Conservation (phyloP, 2,797 vertebrate species). For the Peromyscus attwateri region DNA sequence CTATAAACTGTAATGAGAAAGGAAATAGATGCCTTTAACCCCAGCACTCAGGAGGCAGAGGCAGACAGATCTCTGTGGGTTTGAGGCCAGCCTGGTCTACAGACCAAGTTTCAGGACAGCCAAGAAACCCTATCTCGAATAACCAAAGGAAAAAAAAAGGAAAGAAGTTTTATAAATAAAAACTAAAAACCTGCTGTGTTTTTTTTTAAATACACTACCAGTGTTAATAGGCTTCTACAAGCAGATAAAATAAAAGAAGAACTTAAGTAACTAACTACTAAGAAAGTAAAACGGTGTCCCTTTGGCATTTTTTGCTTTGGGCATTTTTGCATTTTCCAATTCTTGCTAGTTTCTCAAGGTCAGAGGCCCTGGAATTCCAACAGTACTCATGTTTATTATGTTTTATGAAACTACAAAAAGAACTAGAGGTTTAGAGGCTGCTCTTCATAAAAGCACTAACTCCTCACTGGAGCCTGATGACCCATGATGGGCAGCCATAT, state of each 20-base stretch:
- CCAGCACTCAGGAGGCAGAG: neutral
- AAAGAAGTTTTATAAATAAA: constrained; percentile 4
- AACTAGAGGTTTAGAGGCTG: neutral
- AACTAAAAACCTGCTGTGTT: neutral
- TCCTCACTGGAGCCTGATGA: neutral
- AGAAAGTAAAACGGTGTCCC: neutral
- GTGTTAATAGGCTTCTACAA: neutral
- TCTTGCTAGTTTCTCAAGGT: neutral
- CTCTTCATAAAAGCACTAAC: neutral
- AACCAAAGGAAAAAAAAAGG: neutral
- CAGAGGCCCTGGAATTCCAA: neutral
- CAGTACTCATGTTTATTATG: neutral
- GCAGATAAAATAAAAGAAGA: neutral
- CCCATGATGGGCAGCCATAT: neutral
- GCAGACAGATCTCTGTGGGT: neutral
- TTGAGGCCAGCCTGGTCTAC: neutral
- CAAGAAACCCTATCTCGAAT: neutral
- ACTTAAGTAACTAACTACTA: neutral
- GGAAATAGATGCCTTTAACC: neutral
- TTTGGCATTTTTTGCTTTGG: neutral
- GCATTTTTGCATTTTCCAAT: neutral
- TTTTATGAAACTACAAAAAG: neutral
- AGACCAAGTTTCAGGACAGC: neutral
- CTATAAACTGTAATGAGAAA: neutral
- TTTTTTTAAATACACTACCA: neutral